Conservation (phyloP, 2,797 vertebrate genomes). For the Pempheris klunzingeri region DNA sequence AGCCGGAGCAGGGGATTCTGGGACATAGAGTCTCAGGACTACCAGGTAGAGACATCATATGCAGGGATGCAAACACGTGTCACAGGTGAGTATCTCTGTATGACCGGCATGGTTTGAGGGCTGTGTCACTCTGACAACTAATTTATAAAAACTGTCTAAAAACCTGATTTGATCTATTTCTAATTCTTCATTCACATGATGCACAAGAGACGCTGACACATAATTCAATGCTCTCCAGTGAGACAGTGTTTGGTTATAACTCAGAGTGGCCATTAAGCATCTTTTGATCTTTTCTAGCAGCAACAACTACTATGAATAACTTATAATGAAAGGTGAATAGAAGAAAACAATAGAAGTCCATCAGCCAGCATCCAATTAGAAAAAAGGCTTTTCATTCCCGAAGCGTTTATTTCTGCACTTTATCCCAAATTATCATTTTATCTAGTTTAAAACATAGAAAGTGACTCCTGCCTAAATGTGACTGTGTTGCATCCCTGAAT, state of each 20-base stretch:
- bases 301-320: neutral
- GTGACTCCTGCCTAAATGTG: neutral
- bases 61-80: constrained; percentile 68
- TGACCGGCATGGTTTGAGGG: neutral
- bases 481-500: constrained; percentile 59
- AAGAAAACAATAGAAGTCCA: neutral
- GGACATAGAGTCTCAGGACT: constrained; percentile 26
- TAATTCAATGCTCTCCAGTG: neutral
- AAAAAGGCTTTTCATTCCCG: too few relatives aligned
- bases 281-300: neutral
- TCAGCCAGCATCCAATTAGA: too few relatives aligned
- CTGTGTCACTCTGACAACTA: neutral
- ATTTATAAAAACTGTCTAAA: neutral
- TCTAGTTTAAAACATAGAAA: neutral
- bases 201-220: neutral
- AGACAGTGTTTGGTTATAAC: neutral
- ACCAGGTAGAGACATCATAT: constrained; percentile 18
- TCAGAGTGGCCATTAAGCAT: neutral
- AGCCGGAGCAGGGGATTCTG: constrained; percentile 46
- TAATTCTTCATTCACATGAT: neutral
- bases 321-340: neutral
- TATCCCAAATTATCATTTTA: neutral
- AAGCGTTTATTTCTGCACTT: neutral
- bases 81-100: neutral
- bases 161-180: neutral